phyloP scores from a whole-genome alignment of 2,797 vertebrate genomes.

The Siniperca scherzeri region DNA sequence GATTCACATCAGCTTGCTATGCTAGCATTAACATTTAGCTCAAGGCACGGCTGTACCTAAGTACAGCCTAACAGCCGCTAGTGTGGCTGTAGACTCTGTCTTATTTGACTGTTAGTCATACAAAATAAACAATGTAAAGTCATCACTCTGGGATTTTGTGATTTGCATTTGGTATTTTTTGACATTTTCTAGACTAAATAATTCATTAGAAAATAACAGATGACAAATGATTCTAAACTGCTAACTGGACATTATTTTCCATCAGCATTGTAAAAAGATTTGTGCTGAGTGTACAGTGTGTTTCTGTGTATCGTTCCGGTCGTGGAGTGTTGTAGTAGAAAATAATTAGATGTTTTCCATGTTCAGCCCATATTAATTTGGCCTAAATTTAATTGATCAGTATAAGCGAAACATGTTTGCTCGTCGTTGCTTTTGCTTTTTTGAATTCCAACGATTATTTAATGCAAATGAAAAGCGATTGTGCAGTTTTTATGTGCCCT shows the following conservation, averaged over 20 bases:
- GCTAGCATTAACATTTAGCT: background rate
- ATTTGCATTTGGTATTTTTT: background rate
- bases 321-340: background rate
- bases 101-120: background rate
- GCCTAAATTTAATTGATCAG: background rate
- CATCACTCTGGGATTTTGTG: background rate
- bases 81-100: background rate
- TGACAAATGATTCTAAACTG: background rate
- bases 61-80: background rate
- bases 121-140: background rate
- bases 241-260: background rate
- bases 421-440: background rate
- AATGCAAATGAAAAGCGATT: background rate
- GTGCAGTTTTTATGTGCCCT: background rate
- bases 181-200: background rate
- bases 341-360: background rate
- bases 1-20: background rate
- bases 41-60: too few species aligned
- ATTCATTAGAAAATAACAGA: background rate
- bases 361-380: background rate
- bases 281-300: background rate
- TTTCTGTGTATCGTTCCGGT: background rate
- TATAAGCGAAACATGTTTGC: background rate
- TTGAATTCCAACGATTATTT: conserved; percentile 4
- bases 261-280: background rate